Evolutionary conservation across 2,888 invertebrate genomes (phyloP).

Genomic region (Xanthostigma xanthostigma): DNA sequence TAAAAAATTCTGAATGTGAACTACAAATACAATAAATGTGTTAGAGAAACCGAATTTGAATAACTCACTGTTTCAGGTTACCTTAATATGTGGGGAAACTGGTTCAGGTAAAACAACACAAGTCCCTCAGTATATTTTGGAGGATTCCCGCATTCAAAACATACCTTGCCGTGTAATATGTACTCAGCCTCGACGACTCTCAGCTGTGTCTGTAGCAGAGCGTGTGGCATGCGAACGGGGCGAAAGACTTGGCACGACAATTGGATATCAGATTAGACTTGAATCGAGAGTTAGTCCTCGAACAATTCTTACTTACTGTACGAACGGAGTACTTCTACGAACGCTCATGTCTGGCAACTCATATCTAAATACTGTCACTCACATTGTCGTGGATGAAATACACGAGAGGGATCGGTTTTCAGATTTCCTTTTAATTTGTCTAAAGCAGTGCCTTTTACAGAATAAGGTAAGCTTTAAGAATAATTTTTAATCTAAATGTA

Average conservation of each 20-base stretch:
- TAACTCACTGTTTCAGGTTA: conserved; percentile 30
- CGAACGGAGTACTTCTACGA: conserved; percentile 78
- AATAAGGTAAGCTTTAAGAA: conserved; percentile 30
- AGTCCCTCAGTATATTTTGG: conserved; percentile 84
- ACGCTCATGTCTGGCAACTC: conserved; percentile 71
- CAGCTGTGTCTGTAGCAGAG: conserved; percentile 80
- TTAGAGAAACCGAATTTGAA: conserved; percentile 9
- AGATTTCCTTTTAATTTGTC: conserved; percentile 79
- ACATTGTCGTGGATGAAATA: conserved; percentile 85
- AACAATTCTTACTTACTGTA: conserved; percentile 77
- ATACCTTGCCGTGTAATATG: conserved; percentile 72
- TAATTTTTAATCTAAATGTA: too few species aligned
- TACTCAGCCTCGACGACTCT: conserved; percentile 83
- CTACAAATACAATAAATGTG: too few species aligned
- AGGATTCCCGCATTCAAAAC: conserved; percentile 45
- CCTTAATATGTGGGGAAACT: conserved; percentile 69
- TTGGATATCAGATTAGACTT: conserved; percentile 61
- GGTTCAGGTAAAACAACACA: conserved; percentile 94
- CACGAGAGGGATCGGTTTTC: conserved; percentile 89
- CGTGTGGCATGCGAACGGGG: conserved; percentile 56
- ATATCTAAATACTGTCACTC: conserved; percentile 56
- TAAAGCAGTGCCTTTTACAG: conserved; percentile 57
- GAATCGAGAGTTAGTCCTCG: conserved; percentile 71
- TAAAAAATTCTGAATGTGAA: background rate
- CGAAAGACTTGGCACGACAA: conserved; percentile 32